Percentiles rank a stretch among this genome's conserved stretches.
phyloP scores from a whole-genome alignment of 2,888 invertebrate genomes.

The Lepidocyrtoides sp. region DNA sequence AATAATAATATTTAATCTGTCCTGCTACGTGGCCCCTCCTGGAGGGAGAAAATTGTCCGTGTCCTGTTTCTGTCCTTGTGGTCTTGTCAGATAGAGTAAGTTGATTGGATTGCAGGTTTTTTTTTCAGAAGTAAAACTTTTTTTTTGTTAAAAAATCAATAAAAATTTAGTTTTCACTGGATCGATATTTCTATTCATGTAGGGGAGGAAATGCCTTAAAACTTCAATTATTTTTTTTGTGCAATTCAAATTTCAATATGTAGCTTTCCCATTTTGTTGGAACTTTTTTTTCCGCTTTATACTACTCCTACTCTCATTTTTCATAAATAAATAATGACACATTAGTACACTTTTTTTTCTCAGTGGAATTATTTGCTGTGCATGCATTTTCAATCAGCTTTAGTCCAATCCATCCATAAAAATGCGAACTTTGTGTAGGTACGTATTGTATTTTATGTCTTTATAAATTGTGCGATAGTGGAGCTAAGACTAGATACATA shows the following conservation, averaged over 20 bases:
- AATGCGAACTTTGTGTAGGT: too few relatives aligned
- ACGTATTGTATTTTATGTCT: too few relatives aligned
- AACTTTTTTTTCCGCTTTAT: background rate
- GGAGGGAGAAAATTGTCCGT: too few relatives aligned
- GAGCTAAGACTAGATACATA: too few relatives aligned
- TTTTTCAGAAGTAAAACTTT: too few relatives aligned
- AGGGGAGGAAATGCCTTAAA: background rate
- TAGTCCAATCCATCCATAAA: background rate
- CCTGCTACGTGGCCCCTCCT: too few relatives aligned
- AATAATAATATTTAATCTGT: too few relatives aligned
- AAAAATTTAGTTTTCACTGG: background rate
- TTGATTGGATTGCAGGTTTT: too few relatives aligned
- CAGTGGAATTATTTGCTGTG: background rate
- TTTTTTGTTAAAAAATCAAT: slow-evolving; percentile 10
- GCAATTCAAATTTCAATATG: background rate
- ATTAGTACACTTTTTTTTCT: slow-evolving; percentile 25
- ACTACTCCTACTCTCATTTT: background rate
- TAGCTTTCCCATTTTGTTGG: background rate
- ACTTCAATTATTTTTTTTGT: background rate
- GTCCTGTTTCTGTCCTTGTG: background rate
- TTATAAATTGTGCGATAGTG: too few relatives aligned
- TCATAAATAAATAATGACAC: slow-evolving; percentile 47
- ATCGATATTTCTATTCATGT: too few relatives aligned
- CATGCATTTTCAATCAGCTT: slow-evolving; percentile 37
- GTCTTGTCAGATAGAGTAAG: background rate